Percentiles rank a stretch among this genome's conserved stretches.
phyloP scores from a whole-genome alignment of 2,797 vertebrate genomes.

The Muraenolepis orangiensis region DNA sequence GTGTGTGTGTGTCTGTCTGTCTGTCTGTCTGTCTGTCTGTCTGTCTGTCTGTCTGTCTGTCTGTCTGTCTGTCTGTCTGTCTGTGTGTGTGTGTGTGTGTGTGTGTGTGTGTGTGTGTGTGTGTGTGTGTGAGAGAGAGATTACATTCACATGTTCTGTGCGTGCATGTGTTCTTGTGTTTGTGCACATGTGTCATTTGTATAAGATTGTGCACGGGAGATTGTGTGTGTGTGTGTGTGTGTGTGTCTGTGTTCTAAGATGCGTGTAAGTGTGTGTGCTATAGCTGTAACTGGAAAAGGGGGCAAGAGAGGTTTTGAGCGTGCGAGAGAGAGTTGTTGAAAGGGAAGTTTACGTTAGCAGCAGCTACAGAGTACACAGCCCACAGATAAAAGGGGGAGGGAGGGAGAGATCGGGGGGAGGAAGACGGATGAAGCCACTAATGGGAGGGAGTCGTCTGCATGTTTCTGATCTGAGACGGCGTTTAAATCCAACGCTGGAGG shows the following conservation, averaged over 20 bases:
- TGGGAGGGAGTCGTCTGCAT: slow-evolving; percentile 11
- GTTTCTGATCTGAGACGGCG: slow-evolving; percentile 16
- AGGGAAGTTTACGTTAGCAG: slow-evolving; percentile 66
- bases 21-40: too few species aligned
- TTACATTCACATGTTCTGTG: neutral
- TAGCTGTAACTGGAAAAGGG: neutral
- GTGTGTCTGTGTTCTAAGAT: neutral
- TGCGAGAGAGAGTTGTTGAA: slow-evolving; percentile 43
- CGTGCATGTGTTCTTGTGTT: too few species aligned
- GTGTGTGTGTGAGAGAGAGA: neutral
- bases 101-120: neutral
- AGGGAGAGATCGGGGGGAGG: slow-evolving; percentile 5
- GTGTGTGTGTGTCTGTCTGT: neutral
- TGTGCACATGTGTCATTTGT: slow-evolving; percentile 2
- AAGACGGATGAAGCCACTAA: slow-evolving; percentile 37
- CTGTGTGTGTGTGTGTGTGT: neutral
- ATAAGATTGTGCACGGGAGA: slow-evolving; percentile 2
- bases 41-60: neutral
- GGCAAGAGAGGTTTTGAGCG: slow-evolving; percentile 10
- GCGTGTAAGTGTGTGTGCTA: slow-evolving; percentile 16
- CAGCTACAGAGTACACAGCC: slow-evolving; percentile 42
- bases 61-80: neutral
- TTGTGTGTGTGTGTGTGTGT: neutral
- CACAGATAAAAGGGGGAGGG: slow-evolving; percentile 32
- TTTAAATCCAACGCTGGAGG: slow-evolving; percentile 20